Conservation (phyloP, 2,113 vertebrate species). For the Rhabdornis inornatus region DNA sequence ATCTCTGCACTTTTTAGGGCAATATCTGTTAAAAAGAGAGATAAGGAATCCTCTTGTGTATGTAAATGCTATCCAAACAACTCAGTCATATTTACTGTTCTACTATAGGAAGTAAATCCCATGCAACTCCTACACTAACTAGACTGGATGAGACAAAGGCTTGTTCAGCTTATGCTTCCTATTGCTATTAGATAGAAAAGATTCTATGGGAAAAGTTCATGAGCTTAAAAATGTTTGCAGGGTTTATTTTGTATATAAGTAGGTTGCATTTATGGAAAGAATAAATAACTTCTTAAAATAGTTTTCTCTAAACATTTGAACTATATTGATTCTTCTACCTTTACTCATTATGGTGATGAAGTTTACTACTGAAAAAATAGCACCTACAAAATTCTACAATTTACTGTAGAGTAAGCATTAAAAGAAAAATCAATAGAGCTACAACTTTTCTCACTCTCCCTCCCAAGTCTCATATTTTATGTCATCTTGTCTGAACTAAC, state of each 20-base stretch:
- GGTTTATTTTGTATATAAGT: background rate
- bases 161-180: background rate
- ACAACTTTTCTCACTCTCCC: background rate
- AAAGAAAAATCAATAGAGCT: background rate
- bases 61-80: background rate
- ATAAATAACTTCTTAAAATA: background rate
- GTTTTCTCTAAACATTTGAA: background rate
- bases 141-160: background rate
- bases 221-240: background rate
- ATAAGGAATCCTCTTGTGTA: background rate
- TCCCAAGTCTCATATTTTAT: background rate
- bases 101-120: background rate
- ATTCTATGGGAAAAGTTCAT: background rate
- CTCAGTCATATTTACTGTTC: background rate
- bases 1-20: background rate
- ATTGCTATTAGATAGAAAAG: background rate
- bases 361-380: background rate
- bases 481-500: conserved; percentile 47
- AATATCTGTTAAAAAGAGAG: background rate
- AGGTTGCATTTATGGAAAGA: background rate
- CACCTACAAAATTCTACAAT: background rate
- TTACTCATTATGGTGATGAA: background rate
- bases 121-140: background rate
- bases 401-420: background rate
- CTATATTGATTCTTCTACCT: background rate